These are phyloP conservation scores for Pristis pectinata DNA, from an alignment of 2,797 vertebrate genomes.

Conservation along the genomic window DNA sequence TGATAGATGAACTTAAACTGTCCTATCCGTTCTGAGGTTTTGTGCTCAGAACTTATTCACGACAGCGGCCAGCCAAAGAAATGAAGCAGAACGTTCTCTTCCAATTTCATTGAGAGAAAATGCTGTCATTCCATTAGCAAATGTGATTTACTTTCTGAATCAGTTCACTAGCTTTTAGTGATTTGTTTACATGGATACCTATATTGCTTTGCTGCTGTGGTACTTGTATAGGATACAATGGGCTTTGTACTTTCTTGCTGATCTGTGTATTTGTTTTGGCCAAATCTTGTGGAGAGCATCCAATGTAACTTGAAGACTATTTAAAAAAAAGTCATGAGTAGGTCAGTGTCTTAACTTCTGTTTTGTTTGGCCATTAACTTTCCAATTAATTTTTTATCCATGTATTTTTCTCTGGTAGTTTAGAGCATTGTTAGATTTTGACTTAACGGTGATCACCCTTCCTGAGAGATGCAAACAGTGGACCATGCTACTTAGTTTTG, in stretches of 20 bases:
- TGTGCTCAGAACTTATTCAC: not conserved
- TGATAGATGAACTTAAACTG: not conserved
- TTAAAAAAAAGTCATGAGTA: not conserved
- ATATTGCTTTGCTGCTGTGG: not conserved
- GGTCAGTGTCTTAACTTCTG: not conserved
- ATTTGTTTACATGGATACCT: not conserved
- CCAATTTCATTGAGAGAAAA: not conserved
- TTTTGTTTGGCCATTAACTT: slow-evolving; percentile 7
- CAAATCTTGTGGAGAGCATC: not conserved
- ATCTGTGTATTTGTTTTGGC: not conserved
- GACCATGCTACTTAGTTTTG: not conserved
- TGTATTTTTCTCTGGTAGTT: not conserved
- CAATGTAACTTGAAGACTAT: not conserved
- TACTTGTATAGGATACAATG: not conserved
- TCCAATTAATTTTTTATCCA: not conserved
- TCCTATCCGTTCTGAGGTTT: not conserved
- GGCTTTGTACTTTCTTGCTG: not conserved
- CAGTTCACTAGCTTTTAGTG: not conserved
- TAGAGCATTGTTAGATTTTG: not conserved
- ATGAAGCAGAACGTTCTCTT: not conserved
- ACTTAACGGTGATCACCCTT: not conserved
- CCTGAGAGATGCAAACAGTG: slow-evolving; percentile 19
- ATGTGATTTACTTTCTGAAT: not conserved
- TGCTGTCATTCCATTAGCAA: not conserved
- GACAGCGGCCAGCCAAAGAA: not conserved